phyloP scores from a whole-genome alignment of 2,888 invertebrate species.

The Eristalinus sepulchralis region DNA sequence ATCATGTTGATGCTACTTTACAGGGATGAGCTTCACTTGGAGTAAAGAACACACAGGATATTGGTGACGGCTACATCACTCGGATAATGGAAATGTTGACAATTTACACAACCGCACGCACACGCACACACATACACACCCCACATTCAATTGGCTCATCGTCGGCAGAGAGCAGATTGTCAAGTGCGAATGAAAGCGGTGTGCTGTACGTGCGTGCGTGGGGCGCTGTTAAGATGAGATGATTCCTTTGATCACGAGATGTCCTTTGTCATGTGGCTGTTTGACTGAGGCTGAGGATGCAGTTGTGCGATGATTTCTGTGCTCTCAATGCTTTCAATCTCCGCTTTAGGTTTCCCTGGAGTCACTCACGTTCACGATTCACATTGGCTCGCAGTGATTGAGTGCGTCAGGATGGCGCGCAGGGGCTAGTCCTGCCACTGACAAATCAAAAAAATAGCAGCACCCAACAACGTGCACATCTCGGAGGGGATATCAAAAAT shows the following conservation, averaged over 20 bases:
- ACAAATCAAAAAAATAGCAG: background rate
- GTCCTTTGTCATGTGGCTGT: background rate
- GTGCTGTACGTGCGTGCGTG: background rate
- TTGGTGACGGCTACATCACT: conserved; percentile 2
- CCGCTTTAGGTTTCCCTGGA: background rate
- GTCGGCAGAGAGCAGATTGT: background rate
- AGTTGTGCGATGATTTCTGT: background rate
- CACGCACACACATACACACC: background rate
- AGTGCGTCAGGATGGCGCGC: background rate
- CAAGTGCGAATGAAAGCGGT: background rate
- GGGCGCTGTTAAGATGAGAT: background rate
- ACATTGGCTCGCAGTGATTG: background rate
- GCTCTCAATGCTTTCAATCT: background rate
- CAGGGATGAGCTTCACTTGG: conserved; percentile 31
- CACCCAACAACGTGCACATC: background rate
- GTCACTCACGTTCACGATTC: background rate
- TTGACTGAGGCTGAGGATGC: too few relatives aligned
- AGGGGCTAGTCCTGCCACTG: background rate
- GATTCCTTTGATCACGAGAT: background rate
- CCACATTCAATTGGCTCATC: background rate
- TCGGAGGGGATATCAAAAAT: background rate
- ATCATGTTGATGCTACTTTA: conserved; percentile 55
- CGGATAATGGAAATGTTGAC: conserved; percentile 49
- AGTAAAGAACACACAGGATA: conserved; percentile 1
- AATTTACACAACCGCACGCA: conserved; percentile 28